Evolutionary conservation across 2,113 vertebrate species (phyloP).

Genomic region (Narcine bancroftii): DNA sequence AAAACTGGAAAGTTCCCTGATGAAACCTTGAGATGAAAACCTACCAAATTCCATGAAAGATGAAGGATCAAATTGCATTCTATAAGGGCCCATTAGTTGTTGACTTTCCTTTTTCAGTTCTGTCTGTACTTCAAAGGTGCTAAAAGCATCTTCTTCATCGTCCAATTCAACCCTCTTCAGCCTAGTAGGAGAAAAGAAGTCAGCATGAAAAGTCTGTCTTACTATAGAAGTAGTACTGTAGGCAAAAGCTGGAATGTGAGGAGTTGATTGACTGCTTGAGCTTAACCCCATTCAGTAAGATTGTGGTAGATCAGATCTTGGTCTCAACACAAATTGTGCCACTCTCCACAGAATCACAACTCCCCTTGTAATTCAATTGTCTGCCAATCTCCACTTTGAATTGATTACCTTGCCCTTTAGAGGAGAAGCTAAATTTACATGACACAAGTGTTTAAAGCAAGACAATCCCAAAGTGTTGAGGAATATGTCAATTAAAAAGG

Average conservation of each 20-base stretch:
- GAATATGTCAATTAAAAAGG: not conserved
- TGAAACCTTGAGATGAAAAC: conserved; percentile 20
- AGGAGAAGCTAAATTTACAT: not conserved
- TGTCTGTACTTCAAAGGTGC: conserved; percentile 71
- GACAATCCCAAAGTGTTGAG: not conserved
- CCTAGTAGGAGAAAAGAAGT: conserved; percentile 48
- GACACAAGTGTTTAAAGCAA: not conserved
- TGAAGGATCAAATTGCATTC: conserved; percentile 64
- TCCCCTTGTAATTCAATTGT: no score
- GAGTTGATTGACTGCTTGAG: no score
- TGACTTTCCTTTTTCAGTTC: conserved; percentile 69
- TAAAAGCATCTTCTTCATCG: conserved; percentile 82
- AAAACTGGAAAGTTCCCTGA: not conserved
- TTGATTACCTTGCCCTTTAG: not conserved
- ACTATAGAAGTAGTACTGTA: not conserved
- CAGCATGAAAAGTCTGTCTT: not conserved
- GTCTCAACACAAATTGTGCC: no score
- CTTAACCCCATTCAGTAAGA: no score
- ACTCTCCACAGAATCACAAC: no score
- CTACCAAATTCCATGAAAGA: conserved; percentile 82
- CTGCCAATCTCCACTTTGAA: no score
- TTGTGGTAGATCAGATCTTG: no score
- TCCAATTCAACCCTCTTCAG: conserved; percentile 83
- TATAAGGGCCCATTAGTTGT: conserved; percentile 56
- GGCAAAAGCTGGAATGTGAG: not conserved